These are phyloP conservation scores for Stegodyphus mimosarum DNA, from an alignment of 1,140 invertebrate species.

Conservation along the genomic window DNA sequence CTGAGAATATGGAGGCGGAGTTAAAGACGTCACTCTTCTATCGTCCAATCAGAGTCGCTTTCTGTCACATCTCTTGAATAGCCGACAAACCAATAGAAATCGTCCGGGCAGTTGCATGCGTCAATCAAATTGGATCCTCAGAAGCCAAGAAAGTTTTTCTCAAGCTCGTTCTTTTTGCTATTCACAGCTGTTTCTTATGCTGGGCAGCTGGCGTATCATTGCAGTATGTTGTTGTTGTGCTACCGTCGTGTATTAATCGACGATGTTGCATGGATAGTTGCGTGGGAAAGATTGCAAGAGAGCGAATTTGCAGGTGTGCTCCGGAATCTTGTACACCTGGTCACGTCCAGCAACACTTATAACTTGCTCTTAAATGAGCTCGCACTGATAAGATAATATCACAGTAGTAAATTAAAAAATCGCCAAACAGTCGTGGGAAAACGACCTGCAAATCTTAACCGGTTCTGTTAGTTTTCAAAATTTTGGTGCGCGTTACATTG, in stretches of 20 bases:
- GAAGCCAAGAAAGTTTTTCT: slow-evolving; percentile 5
- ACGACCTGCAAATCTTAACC: neutral
- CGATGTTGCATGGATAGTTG: neutral
- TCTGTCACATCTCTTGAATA: neutral
- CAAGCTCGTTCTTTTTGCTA: neutral
- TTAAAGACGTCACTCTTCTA: neutral
- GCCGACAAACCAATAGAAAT: neutral
- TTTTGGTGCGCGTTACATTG: no score
- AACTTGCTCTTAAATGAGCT: neutral
- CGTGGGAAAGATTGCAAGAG: slow-evolving; percentile 7
- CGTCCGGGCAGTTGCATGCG: slow-evolving; percentile 7
- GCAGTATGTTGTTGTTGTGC: slow-evolving; percentile 13
- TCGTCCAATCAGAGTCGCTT: neutral
- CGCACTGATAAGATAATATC: slow-evolving; percentile 6
- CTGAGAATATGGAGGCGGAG: neutral
- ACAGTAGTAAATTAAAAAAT: neutral
- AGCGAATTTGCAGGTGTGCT: slow-evolving; percentile 25
- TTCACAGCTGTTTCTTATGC: neutral
- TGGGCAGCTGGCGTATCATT: slow-evolving; percentile 12
- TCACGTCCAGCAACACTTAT: neutral
- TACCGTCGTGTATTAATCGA: slow-evolving; percentile 34
- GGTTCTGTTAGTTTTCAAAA: no score
- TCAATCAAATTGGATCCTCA: slow-evolving; percentile 30
- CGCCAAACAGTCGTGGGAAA: neutral
- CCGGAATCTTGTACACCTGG: slow-evolving; percentile 29